These are phyloP conservation scores for Ceriagrion tenellum DNA, from an alignment of 2,888 invertebrate species.

Conservation along the genomic window DNA sequence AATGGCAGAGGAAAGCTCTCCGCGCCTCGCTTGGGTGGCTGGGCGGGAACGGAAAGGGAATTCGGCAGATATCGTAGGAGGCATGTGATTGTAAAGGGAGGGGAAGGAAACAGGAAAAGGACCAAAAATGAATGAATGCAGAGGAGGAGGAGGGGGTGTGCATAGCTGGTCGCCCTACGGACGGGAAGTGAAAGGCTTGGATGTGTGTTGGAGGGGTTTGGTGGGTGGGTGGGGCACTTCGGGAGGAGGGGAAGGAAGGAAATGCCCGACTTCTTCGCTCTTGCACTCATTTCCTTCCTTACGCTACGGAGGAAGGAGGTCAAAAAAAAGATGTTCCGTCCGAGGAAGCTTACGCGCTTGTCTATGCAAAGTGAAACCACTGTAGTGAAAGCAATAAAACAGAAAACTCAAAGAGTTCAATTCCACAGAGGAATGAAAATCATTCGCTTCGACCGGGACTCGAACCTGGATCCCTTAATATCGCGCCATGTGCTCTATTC, in stretches of 20 bases:
- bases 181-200: constrained; percentile 6
- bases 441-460: too few relatives aligned
- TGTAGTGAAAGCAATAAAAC: too few relatives aligned
- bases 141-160: not conserved
- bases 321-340: too few relatives aligned
- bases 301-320: not conserved
- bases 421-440: too few relatives aligned
- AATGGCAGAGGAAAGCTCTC: not conserved
- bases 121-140: constrained; percentile 13
- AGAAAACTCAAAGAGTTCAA: too few relatives aligned
- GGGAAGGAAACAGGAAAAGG: not conserved
- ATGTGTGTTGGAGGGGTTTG: not conserved
- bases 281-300: not conserved
- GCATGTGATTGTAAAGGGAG: not conserved
- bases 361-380: too few relatives aligned
- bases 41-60: too few relatives aligned
- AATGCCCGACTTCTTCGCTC: not conserved
- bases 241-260: not conserved
- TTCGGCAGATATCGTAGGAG: not conserved
- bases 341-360: too few relatives aligned
- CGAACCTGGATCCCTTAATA: too few relatives aligned
- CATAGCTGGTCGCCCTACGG: not conserved
- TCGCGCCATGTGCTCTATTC: too few relatives aligned
- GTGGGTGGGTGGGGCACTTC: not conserved
- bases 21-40: not conserved